These are phyloP conservation scores for Ia io DNA, from an alignment of 2,113 vertebrate species.

Conservation along the genomic window DNA sequence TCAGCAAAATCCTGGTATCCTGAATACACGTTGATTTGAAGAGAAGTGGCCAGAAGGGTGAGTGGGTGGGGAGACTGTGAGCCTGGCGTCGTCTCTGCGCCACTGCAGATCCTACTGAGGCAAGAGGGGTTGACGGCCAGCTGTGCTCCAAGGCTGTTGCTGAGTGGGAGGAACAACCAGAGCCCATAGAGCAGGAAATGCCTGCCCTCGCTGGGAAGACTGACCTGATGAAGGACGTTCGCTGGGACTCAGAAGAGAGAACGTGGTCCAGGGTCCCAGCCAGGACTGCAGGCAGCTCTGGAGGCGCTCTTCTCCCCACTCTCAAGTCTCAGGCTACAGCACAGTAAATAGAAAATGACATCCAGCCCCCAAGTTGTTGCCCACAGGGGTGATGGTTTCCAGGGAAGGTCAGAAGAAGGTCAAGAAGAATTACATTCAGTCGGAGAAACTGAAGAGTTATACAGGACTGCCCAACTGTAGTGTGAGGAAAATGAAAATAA, in stretches of 20 bases:
- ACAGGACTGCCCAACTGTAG: not conserved
- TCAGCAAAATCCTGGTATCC: not conserved
- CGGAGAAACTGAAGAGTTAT: not conserved
- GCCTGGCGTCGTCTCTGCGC: accelerated
- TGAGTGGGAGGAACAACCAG: not conserved
- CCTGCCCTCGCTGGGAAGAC: not conserved
- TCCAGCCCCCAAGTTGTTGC: not conserved
- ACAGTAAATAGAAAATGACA: not conserved
- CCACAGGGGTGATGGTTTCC: not conserved
- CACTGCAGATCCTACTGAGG: not conserved
- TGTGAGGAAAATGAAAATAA: constrained; percentile 28
- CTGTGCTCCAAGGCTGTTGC: not conserved
- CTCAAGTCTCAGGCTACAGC: not conserved
- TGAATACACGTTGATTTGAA: not conserved
- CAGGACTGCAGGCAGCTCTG: not conserved
- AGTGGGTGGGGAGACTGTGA: not conserved
- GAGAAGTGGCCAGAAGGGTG: not conserved
- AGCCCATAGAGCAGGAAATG: not conserved
- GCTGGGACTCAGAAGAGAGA: not conserved
- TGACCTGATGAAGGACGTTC: not conserved
- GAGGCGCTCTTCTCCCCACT: not conserved
- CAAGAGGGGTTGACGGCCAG: accelerated
- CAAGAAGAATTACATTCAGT: not conserved
- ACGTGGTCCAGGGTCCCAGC: not conserved
- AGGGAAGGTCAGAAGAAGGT: not conserved